These are phyloP conservation scores for Phoenicopterus ruber DNA, from an alignment of 2,113 vertebrate species.

Conservation along the genomic window DNA sequence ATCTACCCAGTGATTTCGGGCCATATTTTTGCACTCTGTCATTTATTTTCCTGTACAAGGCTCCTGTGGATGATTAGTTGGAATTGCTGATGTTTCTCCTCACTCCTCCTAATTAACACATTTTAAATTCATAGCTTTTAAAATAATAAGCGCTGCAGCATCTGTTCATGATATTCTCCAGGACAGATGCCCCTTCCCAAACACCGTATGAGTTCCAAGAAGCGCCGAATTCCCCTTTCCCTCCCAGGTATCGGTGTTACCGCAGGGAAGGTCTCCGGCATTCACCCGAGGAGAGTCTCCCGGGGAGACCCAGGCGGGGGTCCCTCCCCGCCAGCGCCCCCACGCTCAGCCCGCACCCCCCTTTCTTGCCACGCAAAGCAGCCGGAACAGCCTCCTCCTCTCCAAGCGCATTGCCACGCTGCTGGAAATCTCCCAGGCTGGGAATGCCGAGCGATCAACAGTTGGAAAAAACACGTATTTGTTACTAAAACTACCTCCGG, in stretches of 20 bases:
- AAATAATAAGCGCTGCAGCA: not conserved
- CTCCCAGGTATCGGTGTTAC: too few species aligned
- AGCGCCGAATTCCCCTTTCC: accelerated
- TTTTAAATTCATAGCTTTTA: not conserved
- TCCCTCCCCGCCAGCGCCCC: not conserved
- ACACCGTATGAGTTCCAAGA: not conserved
- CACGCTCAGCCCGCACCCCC: not conserved
- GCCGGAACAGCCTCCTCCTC: not conserved
- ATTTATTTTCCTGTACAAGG: not conserved
- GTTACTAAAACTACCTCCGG: not conserved
- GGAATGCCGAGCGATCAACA: not conserved
- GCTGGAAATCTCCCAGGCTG: not conserved
- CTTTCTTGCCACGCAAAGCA: not conserved
- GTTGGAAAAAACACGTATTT: not conserved
- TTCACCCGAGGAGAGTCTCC: accelerated
- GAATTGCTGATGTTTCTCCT: not conserved
- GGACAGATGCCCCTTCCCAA: not conserved
- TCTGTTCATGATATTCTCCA: not conserved
- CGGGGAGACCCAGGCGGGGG: too few species aligned
- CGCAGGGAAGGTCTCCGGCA: not conserved
- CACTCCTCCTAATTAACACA: not conserved
- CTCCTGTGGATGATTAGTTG: not conserved
- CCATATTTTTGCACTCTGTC: not conserved
- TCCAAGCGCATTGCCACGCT: accelerated
- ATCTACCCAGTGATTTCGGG: not conserved